These are phyloP conservation scores for Heliopora coerulea DNA, from an alignment of 92 coral and sea anemone species.

Conservation along the genomic window DNA sequence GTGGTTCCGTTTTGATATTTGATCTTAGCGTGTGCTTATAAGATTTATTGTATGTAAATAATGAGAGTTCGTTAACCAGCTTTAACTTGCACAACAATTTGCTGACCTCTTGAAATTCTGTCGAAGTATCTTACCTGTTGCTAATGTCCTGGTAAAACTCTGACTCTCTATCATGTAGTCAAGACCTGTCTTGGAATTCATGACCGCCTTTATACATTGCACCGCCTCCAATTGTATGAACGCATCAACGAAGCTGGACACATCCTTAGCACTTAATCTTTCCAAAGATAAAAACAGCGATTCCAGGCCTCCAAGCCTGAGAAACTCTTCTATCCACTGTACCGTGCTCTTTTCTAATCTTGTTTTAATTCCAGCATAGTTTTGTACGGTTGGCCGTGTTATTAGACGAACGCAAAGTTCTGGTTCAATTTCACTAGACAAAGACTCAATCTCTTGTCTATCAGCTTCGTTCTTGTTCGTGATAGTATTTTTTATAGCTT, in stretches of 20 bases:
- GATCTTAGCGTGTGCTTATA: too few species aligned
- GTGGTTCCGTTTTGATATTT: too few species aligned
- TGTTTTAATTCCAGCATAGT: conserved; percentile 80
- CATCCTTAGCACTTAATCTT: conserved; percentile 55
- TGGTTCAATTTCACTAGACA: conserved; percentile 72
- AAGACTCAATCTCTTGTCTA: conserved; percentile 42
- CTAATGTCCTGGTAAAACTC: conserved; percentile 63
- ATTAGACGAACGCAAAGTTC: conserved; percentile 88
- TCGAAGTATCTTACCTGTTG: conserved; percentile 62
- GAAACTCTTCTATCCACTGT: conserved; percentile 84
- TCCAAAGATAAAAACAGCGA: conserved; percentile 75
- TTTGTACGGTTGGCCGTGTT: conserved; percentile 66
- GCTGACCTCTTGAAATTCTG: too few species aligned
- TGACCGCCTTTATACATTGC: conserved; percentile 85
- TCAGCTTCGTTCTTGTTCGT: conserved; percentile 26
- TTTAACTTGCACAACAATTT: too few species aligned
- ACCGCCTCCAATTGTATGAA: conserved; percentile 85
- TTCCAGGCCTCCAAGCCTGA: conserved; percentile 75
- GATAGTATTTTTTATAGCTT: conserved; percentile 28
- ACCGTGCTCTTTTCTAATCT: conserved; percentile 68
- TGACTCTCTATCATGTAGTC: conserved; percentile 63
- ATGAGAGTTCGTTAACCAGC: too few species aligned
- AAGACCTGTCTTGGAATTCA: conserved; percentile 89
- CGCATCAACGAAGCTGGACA: conserved; percentile 72
- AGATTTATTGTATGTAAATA: too few species aligned